A percentile compares a stretch with the other conserved stretches of the same genome.
These are phyloP conservation scores for Nebria brevicollis DNA, from an alignment of 2,888 invertebrate genomes.

Conservation along the genomic window DNA sequence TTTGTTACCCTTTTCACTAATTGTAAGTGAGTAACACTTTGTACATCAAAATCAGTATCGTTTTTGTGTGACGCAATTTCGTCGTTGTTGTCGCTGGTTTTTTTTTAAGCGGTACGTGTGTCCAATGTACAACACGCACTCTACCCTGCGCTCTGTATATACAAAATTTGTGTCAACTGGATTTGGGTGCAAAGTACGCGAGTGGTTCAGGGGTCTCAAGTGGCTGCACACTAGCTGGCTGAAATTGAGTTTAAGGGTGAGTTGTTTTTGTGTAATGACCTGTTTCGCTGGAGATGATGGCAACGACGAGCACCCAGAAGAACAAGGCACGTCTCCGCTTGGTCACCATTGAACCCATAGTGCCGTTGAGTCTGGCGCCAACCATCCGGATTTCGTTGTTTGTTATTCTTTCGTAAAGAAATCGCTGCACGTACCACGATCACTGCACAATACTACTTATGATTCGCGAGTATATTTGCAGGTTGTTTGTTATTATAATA, in stretches of 20 bases:
- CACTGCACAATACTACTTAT: not conserved
- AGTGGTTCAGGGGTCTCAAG: not conserved
- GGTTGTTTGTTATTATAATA: not conserved
- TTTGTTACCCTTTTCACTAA: not conserved
- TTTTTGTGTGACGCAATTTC: not conserved
- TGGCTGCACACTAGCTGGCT: not conserved
- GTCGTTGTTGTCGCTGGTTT: not conserved
- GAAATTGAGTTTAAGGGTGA: not conserved
- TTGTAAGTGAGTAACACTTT: too few species aligned
- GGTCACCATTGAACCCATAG: slow-evolving; percentile 3
- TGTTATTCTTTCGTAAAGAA: slow-evolving; percentile 9
- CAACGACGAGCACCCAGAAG: slow-evolving; percentile 34
- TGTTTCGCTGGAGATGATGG: slow-evolving; percentile 43
- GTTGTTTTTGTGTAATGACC: slow-evolving; percentile 31
- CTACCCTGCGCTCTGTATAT: not conserved
- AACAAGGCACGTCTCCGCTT: slow-evolving; percentile 31
- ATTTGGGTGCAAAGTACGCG: not conserved
- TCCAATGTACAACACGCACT: slow-evolving; percentile 1
- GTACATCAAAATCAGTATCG: slow-evolving; percentile 14
- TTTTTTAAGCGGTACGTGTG: slow-evolving; percentile 7
- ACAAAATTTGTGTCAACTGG: not conserved
- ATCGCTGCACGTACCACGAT: not conserved
- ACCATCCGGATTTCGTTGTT: slow-evolving; percentile 8
- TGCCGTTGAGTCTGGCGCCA: slow-evolving; percentile 4
- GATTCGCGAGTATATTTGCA: not conserved